A percentile compares a stretch with the other conserved stretches of the same genome.
These are phyloP conservation scores for Eulemur coronatus DNA, from an alignment of 2,797 vertebrate genomes.

Conservation along the genomic window DNA sequence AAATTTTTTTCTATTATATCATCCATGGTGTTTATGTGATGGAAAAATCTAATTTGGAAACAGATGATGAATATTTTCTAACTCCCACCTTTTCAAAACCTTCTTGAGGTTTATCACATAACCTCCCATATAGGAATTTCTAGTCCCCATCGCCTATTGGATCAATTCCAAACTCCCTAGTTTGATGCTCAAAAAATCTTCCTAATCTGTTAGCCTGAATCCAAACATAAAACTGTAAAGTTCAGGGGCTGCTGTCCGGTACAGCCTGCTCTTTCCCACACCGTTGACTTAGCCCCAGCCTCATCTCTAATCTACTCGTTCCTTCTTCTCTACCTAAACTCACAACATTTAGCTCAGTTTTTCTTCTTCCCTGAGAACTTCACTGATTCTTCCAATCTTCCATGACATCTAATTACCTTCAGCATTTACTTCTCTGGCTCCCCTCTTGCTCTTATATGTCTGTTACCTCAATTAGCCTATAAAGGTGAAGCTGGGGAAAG, in stretches of 20 bases:
- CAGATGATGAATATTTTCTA: not conserved
- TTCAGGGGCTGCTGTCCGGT: no score
- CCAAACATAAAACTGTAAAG: not conserved
- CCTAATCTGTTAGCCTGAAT: not conserved
- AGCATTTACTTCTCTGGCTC: not conserved
- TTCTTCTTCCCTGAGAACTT: not conserved
- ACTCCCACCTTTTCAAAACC: not conserved
- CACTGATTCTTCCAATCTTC: not conserved
- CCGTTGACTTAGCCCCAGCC: not conserved
- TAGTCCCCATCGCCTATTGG: not conserved
- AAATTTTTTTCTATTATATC: constrained; percentile 15
- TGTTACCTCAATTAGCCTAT: not conserved
- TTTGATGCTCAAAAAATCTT: not conserved
- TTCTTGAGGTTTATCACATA: not conserved
- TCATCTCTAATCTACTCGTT: not conserved
- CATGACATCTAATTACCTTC: not conserved
- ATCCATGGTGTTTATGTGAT: not conserved
- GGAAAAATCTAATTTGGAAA: constrained; percentile 17
- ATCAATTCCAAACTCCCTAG: not conserved
- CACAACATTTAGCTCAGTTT: not conserved
- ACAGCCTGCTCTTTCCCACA: not conserved
- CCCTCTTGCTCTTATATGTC: not conserved
- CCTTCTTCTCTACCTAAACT: not conserved
- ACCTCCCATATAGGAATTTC: not conserved
- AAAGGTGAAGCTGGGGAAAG: not conserved